Percentiles rank a stretch among this genome's conserved stretches.
phyloP scores from a whole-genome alignment of 2,888 invertebrate genomes.

The Polietes domitor region DNA sequence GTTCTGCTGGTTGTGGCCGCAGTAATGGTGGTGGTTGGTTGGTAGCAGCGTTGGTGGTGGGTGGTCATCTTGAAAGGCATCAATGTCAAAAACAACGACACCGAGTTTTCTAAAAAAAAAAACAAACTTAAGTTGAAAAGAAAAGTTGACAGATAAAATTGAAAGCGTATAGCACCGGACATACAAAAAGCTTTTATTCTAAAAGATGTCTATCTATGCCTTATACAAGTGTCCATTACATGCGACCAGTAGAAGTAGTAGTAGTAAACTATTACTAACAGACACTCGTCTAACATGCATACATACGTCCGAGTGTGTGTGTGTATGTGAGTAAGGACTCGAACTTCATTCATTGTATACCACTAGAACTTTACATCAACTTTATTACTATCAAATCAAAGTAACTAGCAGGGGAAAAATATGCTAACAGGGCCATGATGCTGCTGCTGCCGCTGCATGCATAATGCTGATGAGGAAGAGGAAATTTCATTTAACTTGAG shows the following conservation, averaged over 20 bases:
- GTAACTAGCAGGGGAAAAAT: constrained; percentile 14
- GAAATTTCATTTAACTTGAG: constrained; percentile 48
- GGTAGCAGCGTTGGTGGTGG: background rate
- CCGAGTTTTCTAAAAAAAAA: constrained; percentile 65
- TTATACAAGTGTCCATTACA: constrained; percentile 44
- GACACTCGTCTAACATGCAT: no score
- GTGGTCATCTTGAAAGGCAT: constrained; percentile 54
- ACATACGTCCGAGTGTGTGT: no score
- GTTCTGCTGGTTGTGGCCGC: constrained; percentile 26
- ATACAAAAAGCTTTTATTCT: constrained; percentile 35
- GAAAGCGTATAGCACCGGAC: constrained; percentile 38
- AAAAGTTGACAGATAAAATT: constrained; percentile 71
- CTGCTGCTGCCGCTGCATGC: background rate
- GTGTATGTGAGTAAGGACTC: constrained; percentile 7
- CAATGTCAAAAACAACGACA: constrained; percentile 63
- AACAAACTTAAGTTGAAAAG: constrained; percentile 43
- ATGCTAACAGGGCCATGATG: constrained; percentile 12
- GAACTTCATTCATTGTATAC: background rate
- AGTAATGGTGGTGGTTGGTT: background rate
- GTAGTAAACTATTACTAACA: constrained; percentile 13
- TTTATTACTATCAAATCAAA: constrained; percentile 41
- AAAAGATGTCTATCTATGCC: constrained; percentile 45
- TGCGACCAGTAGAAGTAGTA: constrained; percentile 20
- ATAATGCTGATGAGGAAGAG: constrained; percentile 43
- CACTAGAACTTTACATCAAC: constrained; percentile 29